These are phyloP conservation scores for Euproctis similis DNA, from an alignment of 2,888 invertebrate species.

Conservation along the genomic window DNA sequence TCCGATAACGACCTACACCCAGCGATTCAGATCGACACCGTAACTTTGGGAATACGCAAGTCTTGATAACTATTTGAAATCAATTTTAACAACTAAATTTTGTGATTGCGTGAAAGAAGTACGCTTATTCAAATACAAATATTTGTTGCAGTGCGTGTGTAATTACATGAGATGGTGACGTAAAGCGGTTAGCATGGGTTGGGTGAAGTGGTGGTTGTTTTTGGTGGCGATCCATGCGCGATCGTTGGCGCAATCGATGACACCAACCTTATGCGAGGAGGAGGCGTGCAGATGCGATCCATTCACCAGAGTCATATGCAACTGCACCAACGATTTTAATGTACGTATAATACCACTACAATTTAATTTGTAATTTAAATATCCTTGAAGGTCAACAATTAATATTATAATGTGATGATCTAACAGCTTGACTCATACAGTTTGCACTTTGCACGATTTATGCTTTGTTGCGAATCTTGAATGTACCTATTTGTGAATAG, in stretches of 20 bases:
- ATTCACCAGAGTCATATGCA: slow-evolving; percentile 74
- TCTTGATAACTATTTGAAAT: too few species aligned
- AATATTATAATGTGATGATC: slow-evolving; percentile 2
- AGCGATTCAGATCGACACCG: slow-evolving; percentile 51
- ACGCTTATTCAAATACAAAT: slow-evolving; percentile 4
- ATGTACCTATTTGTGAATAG: too few species aligned
- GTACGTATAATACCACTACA: too few species aligned
- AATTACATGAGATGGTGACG: slow-evolving; percentile 57
- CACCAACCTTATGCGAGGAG: slow-evolving; percentile 68
- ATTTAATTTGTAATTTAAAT: too few species aligned
- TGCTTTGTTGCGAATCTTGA: too few species aligned
- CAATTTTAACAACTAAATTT: too few species aligned
- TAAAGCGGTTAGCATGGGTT: slow-evolving; percentile 52
- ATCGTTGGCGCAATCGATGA: slow-evolving; percentile 36
- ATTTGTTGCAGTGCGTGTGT: slow-evolving; percentile 31
- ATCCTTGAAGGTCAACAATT: neutral
- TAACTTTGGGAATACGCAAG: slow-evolving; percentile 23
- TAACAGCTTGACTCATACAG: slow-evolving; percentile 12
- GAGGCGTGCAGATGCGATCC: slow-evolving; percentile 75
- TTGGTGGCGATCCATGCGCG: slow-evolving; percentile 41
- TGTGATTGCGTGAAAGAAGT: slow-evolving; percentile 6
- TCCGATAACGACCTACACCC: slow-evolving; percentile 55
- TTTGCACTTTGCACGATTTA: too few species aligned
- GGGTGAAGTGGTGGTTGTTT: slow-evolving; percentile 51
- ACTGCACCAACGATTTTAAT: slow-evolving; percentile 65